Evolutionary conservation across 2,113 vertebrate species (phyloP).

Genomic region (Leuciscus idus): DNA sequence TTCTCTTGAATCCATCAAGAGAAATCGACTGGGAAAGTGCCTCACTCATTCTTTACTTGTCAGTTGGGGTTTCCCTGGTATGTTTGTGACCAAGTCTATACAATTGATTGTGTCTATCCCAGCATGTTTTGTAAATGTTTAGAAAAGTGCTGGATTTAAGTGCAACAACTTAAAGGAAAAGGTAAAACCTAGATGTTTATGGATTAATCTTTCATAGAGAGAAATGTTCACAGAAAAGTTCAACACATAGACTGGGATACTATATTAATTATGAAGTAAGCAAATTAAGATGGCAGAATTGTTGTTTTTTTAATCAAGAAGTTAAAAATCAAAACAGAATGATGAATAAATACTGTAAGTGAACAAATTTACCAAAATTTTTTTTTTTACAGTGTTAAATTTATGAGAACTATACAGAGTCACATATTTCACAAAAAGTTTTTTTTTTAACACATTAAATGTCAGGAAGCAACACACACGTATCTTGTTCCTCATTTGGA

Average conservation of each 20-base stretch:
- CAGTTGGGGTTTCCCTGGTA: slow-evolving; percentile 13
- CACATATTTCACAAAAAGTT: not conserved
- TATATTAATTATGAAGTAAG: not conserved
- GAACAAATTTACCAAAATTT: not conserved
- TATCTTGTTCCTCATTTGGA: slow-evolving; percentile 29
- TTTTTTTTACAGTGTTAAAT: not conserved
- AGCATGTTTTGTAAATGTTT: slow-evolving; percentile 12
- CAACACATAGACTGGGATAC: not conserved
- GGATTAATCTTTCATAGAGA: not conserved
- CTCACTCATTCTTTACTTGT: slow-evolving; percentile 13
- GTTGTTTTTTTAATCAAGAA: too few species aligned
- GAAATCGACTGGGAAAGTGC: slow-evolving; percentile 2
- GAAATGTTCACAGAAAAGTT: not conserved
- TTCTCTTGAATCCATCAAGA: slow-evolving; percentile 5
- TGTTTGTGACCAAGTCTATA: not conserved
- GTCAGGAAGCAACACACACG: slow-evolving; percentile 12
- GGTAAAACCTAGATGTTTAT: not conserved
- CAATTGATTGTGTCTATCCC: not conserved
- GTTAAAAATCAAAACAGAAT: not conserved
- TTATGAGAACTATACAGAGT: not conserved
- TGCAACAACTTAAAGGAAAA: not conserved
- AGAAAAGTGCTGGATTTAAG: not conserved
- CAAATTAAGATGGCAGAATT: not conserved
- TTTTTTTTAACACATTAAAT: slow-evolving; percentile 21
- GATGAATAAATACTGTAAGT: not conserved